Conservation (phyloP, 1,140 invertebrate genomes). For the Aphaenogaster floridana region DNA sequence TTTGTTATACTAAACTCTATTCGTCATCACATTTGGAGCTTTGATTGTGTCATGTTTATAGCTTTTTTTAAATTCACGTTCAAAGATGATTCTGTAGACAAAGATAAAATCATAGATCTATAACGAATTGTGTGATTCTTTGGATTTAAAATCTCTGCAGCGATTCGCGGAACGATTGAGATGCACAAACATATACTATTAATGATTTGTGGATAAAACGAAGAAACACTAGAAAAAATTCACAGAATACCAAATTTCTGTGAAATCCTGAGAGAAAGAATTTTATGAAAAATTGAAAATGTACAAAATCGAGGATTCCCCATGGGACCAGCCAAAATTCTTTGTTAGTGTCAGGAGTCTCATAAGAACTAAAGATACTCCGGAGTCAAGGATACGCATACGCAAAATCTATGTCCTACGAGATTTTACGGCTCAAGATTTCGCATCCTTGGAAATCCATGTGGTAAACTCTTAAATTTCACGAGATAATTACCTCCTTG, state of each 20-base stretch:
- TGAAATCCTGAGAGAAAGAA: background rate
- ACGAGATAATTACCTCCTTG: conserved; percentile 88
- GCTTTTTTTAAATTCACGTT: background rate
- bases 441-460: background rate
- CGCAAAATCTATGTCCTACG: background rate
- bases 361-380: background rate
- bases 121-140: background rate
- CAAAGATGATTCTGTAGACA: background rate
- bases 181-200: background rate
- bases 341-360: background rate
- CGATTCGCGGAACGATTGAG: background rate
- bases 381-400: background rate
- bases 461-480: conserved; percentile 41
- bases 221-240: conserved; percentile 30
- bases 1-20: background rate
- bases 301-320: background rate
- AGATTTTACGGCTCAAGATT: background rate
- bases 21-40: background rate
- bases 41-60: background rate
- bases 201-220: background rate
- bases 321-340: background rate
- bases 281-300: background rate
- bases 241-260: background rate
- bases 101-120: conserved; percentile 25
- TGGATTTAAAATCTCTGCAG: background rate